phyloP scores from a whole-genome alignment of 2,888 invertebrate genomes.

The Danaus chrysippus region DNA sequence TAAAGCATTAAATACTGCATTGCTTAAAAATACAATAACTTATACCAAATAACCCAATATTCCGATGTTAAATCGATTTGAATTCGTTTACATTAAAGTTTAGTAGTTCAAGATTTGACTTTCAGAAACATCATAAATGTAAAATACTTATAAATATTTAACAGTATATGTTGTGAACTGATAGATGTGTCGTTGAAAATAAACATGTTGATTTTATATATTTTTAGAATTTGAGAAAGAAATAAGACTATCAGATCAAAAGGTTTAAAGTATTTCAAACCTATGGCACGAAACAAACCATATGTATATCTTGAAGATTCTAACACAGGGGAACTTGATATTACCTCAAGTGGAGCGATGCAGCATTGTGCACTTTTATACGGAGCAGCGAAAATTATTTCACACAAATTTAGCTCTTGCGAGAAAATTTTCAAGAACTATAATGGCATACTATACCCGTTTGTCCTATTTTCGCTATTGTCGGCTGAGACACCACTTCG shows the following conservation, averaged over 20 bases:
- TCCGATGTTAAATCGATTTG: no score
- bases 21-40: no score
- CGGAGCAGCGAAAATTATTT: slow-evolving; percentile 15
- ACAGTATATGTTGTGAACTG: no score
- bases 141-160: no score
- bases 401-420: slow-evolving; percentile 16
- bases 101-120: no score
- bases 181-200: no score
- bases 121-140: no score
- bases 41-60: no score
- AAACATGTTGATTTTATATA: no score
- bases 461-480: slow-evolving; percentile 43
- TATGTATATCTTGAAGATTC: slow-evolving; percentile 27
- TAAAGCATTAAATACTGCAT: no score
- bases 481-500: slow-evolving; percentile 50
- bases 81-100: no score
- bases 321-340: slow-evolving; percentile 52
- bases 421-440: slow-evolving; percentile 11
- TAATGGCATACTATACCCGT: slow-evolving; percentile 8
- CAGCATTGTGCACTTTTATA: slow-evolving; percentile 58
- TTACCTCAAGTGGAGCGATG: slow-evolving; percentile 57
- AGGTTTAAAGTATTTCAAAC: not conserved
- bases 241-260: not conserved
- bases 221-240: no score
- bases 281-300: not conserved